Evolutionary conservation across 2,888 invertebrate species (phyloP).

Genomic region (Liopterus haemorrhoidalis): DNA sequence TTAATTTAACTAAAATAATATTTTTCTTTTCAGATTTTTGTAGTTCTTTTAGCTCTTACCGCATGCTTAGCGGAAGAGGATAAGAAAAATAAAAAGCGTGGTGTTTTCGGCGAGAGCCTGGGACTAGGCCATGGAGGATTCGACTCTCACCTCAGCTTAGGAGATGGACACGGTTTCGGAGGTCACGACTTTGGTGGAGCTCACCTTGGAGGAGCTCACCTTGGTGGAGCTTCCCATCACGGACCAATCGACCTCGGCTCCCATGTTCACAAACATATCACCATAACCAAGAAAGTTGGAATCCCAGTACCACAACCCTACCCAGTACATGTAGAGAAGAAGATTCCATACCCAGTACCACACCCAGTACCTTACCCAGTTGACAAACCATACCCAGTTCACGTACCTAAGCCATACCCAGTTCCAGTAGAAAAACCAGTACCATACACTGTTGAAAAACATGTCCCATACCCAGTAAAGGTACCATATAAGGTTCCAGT

Average conservation of each 20-base stretch:
- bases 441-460: conserved; percentile 18
- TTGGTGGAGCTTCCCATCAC: conserved; percentile 7
- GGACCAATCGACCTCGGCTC: conserved; percentile 17
- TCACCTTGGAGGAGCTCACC: conserved; percentile 11
- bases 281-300: conserved; percentile 18
- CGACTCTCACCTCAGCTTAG: conserved; percentile 6
- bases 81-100: conserved; percentile 19
- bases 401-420: conserved; percentile 15
- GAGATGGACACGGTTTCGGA: conserved; percentile 1
- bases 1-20: no score
- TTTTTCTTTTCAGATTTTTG: conserved; percentile 16
- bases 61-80: conserved; percentile 17
- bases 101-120: conserved; percentile 10
- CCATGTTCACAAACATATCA: conserved; percentile 16
- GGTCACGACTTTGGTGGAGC: conserved; percentile 1
- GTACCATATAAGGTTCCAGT: conserved; percentile 15
- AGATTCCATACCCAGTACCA: conserved; percentile 14
- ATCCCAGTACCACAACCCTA: conserved; percentile 17
- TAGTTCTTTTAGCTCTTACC: conserved; percentile 22
- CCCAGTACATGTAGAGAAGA: conserved; percentile 19
- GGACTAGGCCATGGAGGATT: not conserved
- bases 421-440: conserved; percentile 18
- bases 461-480: conserved; percentile 18
- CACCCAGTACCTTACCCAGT: conserved; percentile 10
- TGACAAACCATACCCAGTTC: conserved; percentile 19